These are phyloP conservation scores for Dendropsophus ebraccatus DNA, from an alignment of 2,113 vertebrate species.

Conservation along the genomic window DNA sequence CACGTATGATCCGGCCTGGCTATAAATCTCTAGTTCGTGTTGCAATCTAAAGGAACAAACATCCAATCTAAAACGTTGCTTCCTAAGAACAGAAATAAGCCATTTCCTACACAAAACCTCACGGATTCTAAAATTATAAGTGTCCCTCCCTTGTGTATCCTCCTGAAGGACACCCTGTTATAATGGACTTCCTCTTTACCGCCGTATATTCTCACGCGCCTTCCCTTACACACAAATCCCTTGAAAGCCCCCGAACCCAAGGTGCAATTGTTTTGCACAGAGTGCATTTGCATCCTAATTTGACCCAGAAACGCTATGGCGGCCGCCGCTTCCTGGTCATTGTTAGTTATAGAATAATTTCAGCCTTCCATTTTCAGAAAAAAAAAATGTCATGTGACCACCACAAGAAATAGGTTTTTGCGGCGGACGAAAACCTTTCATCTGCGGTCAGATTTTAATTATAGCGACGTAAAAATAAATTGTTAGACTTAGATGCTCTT, in stretches of 20 bases:
- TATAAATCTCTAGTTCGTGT: slow-evolving; percentile 6
- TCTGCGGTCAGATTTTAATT: background rate
- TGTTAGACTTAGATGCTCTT: background rate
- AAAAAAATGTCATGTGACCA: background rate
- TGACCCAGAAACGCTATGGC: slow-evolving; percentile 25
- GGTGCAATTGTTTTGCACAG: slow-evolving; percentile 44
- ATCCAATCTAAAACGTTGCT: background rate
- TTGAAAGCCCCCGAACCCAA: slow-evolving; percentile 1
- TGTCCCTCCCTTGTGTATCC: slow-evolving; percentile 28
- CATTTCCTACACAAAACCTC: slow-evolving; percentile 36
- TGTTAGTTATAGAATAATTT: slow-evolving; percentile 30
- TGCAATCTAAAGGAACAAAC: background rate
- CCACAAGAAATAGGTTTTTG: background rate
- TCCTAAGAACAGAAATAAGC: background rate
- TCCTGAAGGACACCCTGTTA: slow-evolving; percentile 42
- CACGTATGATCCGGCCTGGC: background rate
- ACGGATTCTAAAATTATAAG: slow-evolving; percentile 38
- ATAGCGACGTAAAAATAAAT: background rate
- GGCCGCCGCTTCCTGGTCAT: slow-evolving; percentile 28
- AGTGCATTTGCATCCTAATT: slow-evolving; percentile 50
- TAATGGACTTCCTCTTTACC: slow-evolving; percentile 48
- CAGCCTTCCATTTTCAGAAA: slow-evolving; percentile 2
- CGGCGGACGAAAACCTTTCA: background rate
- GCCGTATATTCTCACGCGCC: slow-evolving; percentile 51
- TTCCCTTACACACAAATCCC: slow-evolving; percentile 45